Percentiles rank a stretch among this genome's conserved stretches.
Evolutionary conservation across 2,113 vertebrate species (phyloP).

Genomic region (Caranx ignobilis): DNA sequence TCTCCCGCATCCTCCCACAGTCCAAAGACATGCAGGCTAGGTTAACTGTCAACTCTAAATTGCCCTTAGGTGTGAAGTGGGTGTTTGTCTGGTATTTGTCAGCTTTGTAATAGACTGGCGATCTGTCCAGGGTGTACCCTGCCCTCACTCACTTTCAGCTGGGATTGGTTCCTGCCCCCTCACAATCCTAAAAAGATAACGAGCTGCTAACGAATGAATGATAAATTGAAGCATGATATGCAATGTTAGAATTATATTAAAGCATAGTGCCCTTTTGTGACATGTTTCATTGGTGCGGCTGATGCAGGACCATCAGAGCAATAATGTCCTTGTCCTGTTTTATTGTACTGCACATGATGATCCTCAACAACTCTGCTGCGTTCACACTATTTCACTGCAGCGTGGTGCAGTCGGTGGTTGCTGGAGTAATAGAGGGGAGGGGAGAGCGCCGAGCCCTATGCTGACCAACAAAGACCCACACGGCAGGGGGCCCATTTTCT

Average conservation of each 20-base stretch:
- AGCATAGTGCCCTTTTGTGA: not conserved
- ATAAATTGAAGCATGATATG: no score
- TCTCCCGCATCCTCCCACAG: no score
- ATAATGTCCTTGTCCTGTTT: conserved; percentile 5
- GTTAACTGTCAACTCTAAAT: no score
- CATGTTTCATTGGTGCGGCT: not conserved
- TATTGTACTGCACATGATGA: conserved; percentile 35
- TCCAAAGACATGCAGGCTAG: no score
- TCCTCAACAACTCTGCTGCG: conserved; percentile 23
- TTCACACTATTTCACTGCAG: conserved; percentile 29
- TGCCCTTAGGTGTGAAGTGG: no score
- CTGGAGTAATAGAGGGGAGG: conserved; percentile 24
- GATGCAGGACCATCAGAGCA: not conserved
- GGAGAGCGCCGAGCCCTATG: conserved; percentile 7
- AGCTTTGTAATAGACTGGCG: no score
- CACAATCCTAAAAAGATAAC: no score
- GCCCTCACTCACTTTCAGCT: no score
- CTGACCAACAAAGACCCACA: conserved; percentile 32
- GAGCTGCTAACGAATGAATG: no score
- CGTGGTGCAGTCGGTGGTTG: conserved; percentile 23
- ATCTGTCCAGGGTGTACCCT: no score
- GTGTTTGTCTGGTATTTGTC: no score
- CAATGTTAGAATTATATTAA: not conserved
- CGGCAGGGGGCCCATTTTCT: conserved; percentile 34
- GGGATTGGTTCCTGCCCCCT: no score